Percentiles rank a stretch among this genome's conserved stretches.
Evolutionary conservation across 2,888 invertebrate genomes (phyloP).

Genomic region (Griposia aprilina): DNA sequence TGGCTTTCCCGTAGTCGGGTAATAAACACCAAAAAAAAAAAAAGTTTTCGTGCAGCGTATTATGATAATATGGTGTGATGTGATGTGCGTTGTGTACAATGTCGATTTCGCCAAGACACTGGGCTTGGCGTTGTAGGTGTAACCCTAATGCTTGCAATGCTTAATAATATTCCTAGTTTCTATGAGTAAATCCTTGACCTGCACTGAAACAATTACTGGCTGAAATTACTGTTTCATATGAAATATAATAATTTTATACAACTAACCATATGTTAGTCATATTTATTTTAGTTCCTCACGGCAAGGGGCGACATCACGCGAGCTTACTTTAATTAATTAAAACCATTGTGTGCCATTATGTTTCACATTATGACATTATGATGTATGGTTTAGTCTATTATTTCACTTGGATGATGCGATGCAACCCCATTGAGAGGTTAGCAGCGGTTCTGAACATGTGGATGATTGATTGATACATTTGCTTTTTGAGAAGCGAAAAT

Average conservation of each 20-base stretch:
- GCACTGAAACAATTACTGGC: constrained; percentile 13
- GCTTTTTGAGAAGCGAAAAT: background rate
- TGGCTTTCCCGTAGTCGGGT: too few species aligned
- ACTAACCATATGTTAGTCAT: constrained; percentile 39
- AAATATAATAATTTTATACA: constrained; percentile 23
- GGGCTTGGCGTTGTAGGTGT: background rate
- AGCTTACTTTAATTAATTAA: constrained; percentile 63
- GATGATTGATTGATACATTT: background rate
- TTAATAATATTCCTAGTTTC: background rate
- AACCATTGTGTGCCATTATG: constrained; percentile 42
- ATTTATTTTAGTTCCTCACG: constrained; percentile 47
- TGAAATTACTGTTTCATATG: constrained; percentile 5
- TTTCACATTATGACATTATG: constrained; percentile 33
- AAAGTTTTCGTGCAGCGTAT: too few species aligned
- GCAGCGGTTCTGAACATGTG: constrained; percentile 31
- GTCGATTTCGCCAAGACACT: background rate
- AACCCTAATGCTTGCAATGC: background rate
- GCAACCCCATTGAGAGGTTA: constrained; percentile 19
- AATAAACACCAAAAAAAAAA: too few species aligned
- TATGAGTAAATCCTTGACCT: constrained; percentile 29
- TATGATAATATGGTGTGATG: too few species aligned
- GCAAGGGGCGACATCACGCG: constrained; percentile 53
- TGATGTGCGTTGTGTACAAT: too few species aligned
- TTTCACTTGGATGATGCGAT: constrained; percentile 30
- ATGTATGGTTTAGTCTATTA: constrained; percentile 39